Evolutionary conservation across 2,888 invertebrate species (phyloP), one percentile per base, ranked within the genome.

Genomic region (Exephanes ischioxanthus): DNA sequence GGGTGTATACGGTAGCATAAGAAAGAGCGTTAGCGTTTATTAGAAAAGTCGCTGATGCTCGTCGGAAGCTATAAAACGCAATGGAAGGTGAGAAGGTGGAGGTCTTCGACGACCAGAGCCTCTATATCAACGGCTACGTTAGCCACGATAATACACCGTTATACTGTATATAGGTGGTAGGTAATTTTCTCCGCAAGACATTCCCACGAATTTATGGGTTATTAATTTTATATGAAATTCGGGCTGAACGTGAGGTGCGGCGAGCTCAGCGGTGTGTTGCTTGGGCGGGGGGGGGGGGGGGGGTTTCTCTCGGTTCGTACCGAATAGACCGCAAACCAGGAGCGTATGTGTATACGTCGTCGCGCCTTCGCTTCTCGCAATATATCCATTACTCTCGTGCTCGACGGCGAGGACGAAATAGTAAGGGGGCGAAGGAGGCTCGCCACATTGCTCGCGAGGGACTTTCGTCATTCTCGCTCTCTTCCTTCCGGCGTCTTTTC

Each of bases 221-320:
- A 91, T 91, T 91, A 90, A 91, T 91, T 91, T 91, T 90, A 48
- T 41, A 91, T 88, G 90, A 89, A 91, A 87, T 85, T 79, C 84
- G 51, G 70, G 30, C 14, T 14, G 51, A 45, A 45, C 45, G 45
- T 11, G 41, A 61, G 61, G 61, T 22, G 55, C 4, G 33, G 72
- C 58, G 48, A 51, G 61, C 26, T 68, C 53, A 3, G 63, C 14
- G 71, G 26, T 26, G 58, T 14, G 58, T 58, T 58, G 22, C 58
- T 19, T 58, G 11, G 26, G 37, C 11, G 26, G 14, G 41, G 14
- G 41, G 48, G 70, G 51, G 19, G 16, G 48, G 7, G 30, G 30
- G 30, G 2, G 9, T 9, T n/a, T 9, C 41, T 11, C 33, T 67
- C 37, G 37, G 3, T 22, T 66, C 33, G n/a, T 26, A 67, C 26